Percentiles rank a stretch among this genome's conserved stretches.
These are phyloP conservation scores for Neelides folsomi DNA, from an alignment of 2,888 invertebrate species.

Conservation along the genomic window DNA sequence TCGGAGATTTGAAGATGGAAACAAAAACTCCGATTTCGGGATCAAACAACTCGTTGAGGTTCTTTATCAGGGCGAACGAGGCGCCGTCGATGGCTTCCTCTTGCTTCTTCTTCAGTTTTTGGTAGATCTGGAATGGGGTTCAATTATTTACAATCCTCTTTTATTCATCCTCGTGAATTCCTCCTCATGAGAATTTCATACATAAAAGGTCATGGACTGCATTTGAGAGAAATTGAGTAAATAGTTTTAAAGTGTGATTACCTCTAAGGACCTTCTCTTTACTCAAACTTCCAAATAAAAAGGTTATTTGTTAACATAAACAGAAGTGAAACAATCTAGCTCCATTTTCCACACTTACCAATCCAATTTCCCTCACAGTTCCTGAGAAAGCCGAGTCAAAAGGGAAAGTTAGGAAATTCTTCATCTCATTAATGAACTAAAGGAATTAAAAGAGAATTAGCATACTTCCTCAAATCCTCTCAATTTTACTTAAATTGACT, in stretches of 20 bases:
- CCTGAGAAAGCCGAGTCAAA: conserved; percentile 14
- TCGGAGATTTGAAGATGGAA: conserved; percentile 6
- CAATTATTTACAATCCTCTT: too few relatives aligned
- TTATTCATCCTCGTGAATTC: too few relatives aligned
- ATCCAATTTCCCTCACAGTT: conserved; percentile 20
- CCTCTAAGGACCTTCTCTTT: too few relatives aligned
- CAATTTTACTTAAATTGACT: not conserved
- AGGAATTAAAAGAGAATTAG: not conserved
- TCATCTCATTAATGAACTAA: conserved; percentile 22
- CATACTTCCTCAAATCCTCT: not conserved
- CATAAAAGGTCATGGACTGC: too few relatives aligned
- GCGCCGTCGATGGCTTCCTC: conserved; percentile 21
- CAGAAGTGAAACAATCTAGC: too few relatives aligned
- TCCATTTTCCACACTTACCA: conserved; percentile 12
- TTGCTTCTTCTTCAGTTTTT: conserved; percentile 23
- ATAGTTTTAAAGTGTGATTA: too few relatives aligned
- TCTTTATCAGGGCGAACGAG: conserved; percentile 21
- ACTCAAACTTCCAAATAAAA: too few relatives aligned
- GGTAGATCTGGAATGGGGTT: conserved; percentile 23
- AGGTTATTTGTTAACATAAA: too few relatives aligned
- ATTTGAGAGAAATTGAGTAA: too few relatives aligned
- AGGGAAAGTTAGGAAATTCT: conserved; percentile 21
- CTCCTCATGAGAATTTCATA: too few relatives aligned
- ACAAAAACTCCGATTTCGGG: conserved; percentile 30
- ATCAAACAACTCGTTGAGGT: conserved; percentile 23